Percentiles rank a stretch among this genome's conserved stretches.
phyloP scores from a whole-genome alignment of 2,888 invertebrate genomes.

The Enchytraeus crypticus region DNA sequence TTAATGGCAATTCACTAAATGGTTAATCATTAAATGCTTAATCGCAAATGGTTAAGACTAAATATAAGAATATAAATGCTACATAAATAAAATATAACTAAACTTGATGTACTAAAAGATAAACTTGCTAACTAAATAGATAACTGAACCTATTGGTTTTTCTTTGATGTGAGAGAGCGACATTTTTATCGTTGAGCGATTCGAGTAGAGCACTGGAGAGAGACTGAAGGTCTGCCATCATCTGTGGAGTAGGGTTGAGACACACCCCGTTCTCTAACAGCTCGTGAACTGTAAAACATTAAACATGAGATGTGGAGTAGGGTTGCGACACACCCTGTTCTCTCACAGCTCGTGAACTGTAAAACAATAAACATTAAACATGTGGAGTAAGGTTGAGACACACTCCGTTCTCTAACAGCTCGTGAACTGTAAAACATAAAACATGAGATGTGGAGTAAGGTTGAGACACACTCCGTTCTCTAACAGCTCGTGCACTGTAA shows the following conservation, averaged over 20 bases:
- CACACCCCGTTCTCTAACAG: slow-evolving; percentile 59
- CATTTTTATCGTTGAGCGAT: slow-evolving; percentile 73
- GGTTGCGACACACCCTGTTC: slow-evolving; percentile 50
- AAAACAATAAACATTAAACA: slow-evolving; percentile 54
- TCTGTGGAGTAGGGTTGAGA: slow-evolving; percentile 55
- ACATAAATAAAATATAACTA: not conserved
- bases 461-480: slow-evolving; percentile 17
- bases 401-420: slow-evolving; percentile 1
- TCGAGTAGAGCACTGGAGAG: slow-evolving; percentile 71
- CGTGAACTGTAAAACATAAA: slow-evolving; percentile 8
- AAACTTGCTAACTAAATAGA: too few relatives aligned
- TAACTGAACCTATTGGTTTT: slow-evolving; percentile 74
- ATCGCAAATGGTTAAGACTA: too few relatives aligned
- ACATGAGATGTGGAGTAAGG: slow-evolving; percentile 59
- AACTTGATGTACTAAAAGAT: not conserved
- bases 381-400: slow-evolving; percentile 51
- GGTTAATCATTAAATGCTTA: too few relatives aligned
- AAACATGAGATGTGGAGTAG: slow-evolving; percentile 58
- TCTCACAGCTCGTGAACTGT: slow-evolving; percentile 68
- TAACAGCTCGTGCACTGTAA: slow-evolving; percentile 8
- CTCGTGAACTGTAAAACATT: slow-evolving; percentile 60
- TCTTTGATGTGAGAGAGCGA: slow-evolving; percentile 73
- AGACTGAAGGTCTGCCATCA: slow-evolving; percentile 67
- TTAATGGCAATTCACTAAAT: too few relatives aligned
- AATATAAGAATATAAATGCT: not conserved